phyloP scores from a whole-genome alignment of 2,888 invertebrate genomes.

The Trachelus tabidus region DNA sequence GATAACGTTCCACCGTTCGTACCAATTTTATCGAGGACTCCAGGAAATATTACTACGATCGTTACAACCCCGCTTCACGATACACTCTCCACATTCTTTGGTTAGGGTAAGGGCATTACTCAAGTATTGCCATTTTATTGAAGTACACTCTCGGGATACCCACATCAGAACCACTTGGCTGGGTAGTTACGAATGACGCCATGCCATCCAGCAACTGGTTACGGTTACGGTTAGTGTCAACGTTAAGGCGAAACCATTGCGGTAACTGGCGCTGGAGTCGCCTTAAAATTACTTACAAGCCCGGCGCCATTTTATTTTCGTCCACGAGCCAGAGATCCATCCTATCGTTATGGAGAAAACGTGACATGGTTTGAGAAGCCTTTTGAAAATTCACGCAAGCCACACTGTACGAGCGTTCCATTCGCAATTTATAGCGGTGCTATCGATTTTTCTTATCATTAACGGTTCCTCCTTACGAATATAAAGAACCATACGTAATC shows the following conservation, averaged over 20 bases:
- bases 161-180: not conserved
- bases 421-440: not conserved
- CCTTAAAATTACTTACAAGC: conserved; percentile 4
- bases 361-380: not conserved
- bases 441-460: not conserved
- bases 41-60: not conserved
- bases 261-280: not conserved
- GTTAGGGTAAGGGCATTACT: not conserved
- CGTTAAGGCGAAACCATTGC: not conserved
- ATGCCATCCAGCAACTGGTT: not conserved
- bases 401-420: not conserved
- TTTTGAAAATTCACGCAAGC: not conserved
- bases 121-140: not conserved
- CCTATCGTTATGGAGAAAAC: not conserved
- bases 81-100: not conserved
- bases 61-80: not conserved
- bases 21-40: not conserved
- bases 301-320: not conserved
- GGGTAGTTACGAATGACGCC: not conserved
- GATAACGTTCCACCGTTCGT: not conserved
- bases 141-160: conserved; percentile 1
- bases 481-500: not conserved
- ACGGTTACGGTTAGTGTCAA: conserved; percentile 5
- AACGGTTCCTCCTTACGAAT: not conserved
- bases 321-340: not conserved